Evolutionary conservation across 2,113 vertebrate species (phyloP).

Genomic region (Arvicanthis niloticus): DNA sequence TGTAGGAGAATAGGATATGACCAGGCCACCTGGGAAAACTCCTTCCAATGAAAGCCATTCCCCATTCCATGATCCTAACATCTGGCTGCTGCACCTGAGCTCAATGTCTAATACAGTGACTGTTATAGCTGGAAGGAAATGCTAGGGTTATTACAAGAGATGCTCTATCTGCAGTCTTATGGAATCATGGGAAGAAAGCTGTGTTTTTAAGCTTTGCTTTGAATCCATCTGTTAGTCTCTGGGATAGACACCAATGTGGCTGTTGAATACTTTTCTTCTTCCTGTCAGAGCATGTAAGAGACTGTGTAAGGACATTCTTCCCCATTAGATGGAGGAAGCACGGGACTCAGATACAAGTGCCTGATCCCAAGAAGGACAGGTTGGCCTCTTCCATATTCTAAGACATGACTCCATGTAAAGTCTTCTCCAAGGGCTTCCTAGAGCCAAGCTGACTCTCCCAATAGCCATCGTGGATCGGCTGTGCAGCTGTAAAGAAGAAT

Average conservation of each 20-base stretch:
- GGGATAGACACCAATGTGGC: fast-evolving
- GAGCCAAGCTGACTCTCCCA: not conserved
- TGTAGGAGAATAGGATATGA: fast-evolving
- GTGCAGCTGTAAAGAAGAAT: not conserved
- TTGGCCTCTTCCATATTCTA: not conserved
- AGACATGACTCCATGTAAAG: fast-evolving
- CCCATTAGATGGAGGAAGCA: not conserved
- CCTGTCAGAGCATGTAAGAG: fast-evolving
- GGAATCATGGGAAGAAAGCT: not conserved
- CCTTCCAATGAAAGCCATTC: fast-evolving
- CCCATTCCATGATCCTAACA: fast-evolving
- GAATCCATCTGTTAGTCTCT: fast-evolving
- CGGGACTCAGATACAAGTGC: no score
- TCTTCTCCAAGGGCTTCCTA: not conserved
- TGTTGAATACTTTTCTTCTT: fast-evolving
- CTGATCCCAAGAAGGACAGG: no score
- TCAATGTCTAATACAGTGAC: fast-evolving
- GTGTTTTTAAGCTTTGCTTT: no score
- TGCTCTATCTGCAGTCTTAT: fast-evolving
- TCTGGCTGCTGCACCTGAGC: fast-evolving
- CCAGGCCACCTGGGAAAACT: fast-evolving
- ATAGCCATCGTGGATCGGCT: no score
- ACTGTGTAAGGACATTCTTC: fast-evolving
- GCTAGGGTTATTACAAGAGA: not conserved
- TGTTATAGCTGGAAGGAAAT: fast-evolving